Percentiles rank a stretch among this genome's conserved stretches.
These are phyloP conservation scores for Andrena dorsata DNA, from an alignment of 2,888 invertebrate species.

Conservation along the genomic window DNA sequence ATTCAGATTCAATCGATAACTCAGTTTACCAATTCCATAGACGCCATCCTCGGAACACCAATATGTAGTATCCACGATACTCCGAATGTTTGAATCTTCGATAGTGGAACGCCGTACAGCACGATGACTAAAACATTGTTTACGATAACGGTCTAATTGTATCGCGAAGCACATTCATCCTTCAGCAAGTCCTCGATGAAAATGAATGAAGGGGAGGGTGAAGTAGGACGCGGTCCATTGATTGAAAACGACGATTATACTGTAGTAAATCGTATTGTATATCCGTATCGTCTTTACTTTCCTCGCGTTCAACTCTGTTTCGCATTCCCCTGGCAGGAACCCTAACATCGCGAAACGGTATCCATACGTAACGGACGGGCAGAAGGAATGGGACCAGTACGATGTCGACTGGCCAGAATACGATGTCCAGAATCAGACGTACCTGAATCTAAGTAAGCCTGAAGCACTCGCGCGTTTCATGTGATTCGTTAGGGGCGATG, in stretches of 20 bases:
- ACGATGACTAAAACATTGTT: constrained; percentile 5
- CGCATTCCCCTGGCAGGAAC: constrained; percentile 86
- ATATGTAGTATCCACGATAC: constrained; percentile 7
- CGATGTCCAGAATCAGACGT: constrained; percentile 90
- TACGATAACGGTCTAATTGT: neutral
- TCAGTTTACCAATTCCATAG: neutral
- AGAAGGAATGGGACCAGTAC: constrained; percentile 89
- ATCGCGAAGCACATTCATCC: neutral
- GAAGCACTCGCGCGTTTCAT: neutral
- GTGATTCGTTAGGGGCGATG: neutral
- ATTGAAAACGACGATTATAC: neutral
- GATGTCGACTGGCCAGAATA: constrained; percentile 95
- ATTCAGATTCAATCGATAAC: constrained; percentile 10
- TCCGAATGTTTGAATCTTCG: constrained; percentile 8
- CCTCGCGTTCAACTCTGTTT: constrained; percentile 1
- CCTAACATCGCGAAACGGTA: constrained; percentile 91
- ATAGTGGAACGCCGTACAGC: neutral
- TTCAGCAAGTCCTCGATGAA: neutral
- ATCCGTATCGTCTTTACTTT: no score
- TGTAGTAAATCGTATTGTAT: no score
- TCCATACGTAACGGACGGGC: constrained; percentile 88
- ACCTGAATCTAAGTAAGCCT: constrained; percentile 90
- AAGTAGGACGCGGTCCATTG: neutral
- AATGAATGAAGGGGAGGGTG: neutral
- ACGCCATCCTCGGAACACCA: neutral